Percentiles rank a stretch among this genome's conserved stretches.
Conservation (phyloP, 2,888 invertebrate species). For the Chrysolina oricalcia region DNA sequence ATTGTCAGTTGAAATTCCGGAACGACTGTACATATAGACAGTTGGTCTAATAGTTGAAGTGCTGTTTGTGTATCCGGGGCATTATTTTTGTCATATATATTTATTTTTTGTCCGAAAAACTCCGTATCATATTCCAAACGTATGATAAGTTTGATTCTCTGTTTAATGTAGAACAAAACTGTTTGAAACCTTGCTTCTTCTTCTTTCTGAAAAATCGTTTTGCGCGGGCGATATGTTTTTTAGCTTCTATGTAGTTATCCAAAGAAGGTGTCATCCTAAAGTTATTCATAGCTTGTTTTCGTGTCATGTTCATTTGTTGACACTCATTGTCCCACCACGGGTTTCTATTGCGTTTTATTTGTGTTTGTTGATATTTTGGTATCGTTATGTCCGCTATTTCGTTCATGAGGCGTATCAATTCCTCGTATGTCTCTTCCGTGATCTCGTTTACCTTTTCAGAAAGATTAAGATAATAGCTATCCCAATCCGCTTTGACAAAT, state of each 20-base stretch:
- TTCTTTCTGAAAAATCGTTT: not conserved
- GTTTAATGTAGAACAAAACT: not conserved
- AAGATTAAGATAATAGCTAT: not conserved
- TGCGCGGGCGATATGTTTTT: not conserved
- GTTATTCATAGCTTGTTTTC: not conserved
- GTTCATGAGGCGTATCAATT: not conserved
- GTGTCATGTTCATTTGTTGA: not conserved
- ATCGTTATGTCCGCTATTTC: not conserved
- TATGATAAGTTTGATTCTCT: conserved; percentile 3
- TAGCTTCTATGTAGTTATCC: conserved; percentile 7
- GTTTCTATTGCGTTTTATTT: not conserved
- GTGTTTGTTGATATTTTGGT: not conserved
- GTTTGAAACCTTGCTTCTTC: not conserved
- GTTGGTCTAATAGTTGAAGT: not conserved
- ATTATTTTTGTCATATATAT: not conserved
- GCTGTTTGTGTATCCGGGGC: not conserved
- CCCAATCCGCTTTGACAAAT: not conserved
- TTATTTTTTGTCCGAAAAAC: not conserved
- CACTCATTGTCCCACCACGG: conserved; percentile 16
- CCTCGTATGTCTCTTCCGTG: not conserved
- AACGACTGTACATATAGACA: not conserved
- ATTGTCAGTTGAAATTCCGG: not conserved
- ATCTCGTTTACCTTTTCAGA: not conserved
- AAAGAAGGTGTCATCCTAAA: not conserved
- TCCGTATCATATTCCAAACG: not conserved